phyloP scores from a whole-genome alignment of 64 coral and sea anemone genomes.

The Astreopora myriophthalma region DNA sequence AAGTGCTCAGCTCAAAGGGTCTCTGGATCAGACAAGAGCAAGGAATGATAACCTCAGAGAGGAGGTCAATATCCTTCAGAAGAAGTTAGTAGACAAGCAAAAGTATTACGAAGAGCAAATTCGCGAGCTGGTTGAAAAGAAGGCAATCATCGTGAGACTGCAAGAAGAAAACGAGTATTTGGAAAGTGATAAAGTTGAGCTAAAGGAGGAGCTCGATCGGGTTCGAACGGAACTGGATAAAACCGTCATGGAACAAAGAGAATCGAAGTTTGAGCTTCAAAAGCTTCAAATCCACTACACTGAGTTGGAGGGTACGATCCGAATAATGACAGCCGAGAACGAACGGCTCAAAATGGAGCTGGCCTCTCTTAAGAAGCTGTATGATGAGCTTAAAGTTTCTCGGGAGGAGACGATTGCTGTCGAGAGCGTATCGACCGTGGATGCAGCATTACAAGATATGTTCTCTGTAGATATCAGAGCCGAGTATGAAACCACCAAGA shows the following conservation, averaged over 20 bases:
- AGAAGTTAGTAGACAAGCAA: conserved; percentile 90
- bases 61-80: conserved; percentile 84
- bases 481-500: conserved; percentile 79
- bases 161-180: conserved; percentile 87
- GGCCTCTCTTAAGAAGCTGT: conserved; percentile 62
- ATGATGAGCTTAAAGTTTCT: conserved; percentile 71
- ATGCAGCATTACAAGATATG: conserved; percentile 66
- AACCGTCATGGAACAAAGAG: conserved; percentile 69
- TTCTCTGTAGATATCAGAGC: conserved; percentile 45
- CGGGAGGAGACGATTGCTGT: conserved; percentile 76
- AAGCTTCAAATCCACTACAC: conserved; percentile 88
- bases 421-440: conserved; percentile 33
- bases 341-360: conserved; percentile 94
- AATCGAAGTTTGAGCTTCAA: conserved; percentile 88
- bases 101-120: conserved; percentile 87
- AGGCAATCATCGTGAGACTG: conserved; percentile 85
- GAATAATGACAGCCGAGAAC: conserved; percentile 85
- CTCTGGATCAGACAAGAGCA: conserved; percentile 77
- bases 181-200: conserved; percentile 65
- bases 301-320: conserved; percentile 78
- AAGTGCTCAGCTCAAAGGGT: conserved; percentile 89
- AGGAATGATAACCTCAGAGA: conserved; percentile 93
- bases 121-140: conserved; percentile 85
- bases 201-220: conserved; percentile 83
- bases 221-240: conserved; percentile 78